A percentile compares a stretch with the other conserved stretches of the same genome.
Conservation (phyloP, 2,888 invertebrate species). For the Ptychoptera contaminata region DNA sequence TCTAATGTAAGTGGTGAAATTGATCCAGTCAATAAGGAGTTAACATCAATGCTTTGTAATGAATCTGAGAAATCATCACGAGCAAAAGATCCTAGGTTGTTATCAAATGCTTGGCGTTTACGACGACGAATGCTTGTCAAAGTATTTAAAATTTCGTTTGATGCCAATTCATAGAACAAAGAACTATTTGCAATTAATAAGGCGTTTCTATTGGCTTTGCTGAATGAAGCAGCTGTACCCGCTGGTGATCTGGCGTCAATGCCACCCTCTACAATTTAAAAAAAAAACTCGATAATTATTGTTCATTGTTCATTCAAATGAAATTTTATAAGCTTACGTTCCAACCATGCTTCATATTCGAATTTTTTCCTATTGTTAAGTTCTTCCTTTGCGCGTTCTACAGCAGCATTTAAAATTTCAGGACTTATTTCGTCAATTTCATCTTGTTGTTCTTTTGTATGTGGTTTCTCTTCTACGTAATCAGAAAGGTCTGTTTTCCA, state of each 20-base stretch:
- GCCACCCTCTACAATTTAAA: slow-evolving; percentile 43
- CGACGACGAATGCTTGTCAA: slow-evolving; percentile 36
- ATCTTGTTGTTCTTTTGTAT: slow-evolving; percentile 19
- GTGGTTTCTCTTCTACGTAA: slow-evolving; percentile 33
- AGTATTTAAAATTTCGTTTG: slow-evolving; percentile 67
- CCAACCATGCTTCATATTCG: slow-evolving; percentile 67
- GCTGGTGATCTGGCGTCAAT: slow-evolving; percentile 75
- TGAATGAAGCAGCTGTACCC: slow-evolving; percentile 79
- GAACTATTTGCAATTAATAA: slow-evolving; percentile 73
- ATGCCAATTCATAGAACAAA: slow-evolving; percentile 69
- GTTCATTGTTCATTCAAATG: no score
- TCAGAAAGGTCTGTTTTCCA: slow-evolving; percentile 44
- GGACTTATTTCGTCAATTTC: slow-evolving; percentile 53
- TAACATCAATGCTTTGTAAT: slow-evolving; percentile 63
- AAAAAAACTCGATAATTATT: no score
- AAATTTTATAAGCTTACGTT: slow-evolving; percentile 38
- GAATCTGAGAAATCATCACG: slow-evolving; percentile 58
- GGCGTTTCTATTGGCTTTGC: slow-evolving; percentile 75
- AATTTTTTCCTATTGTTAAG: slow-evolving; percentile 57
- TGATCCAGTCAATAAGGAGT: slow-evolving; percentile 46
- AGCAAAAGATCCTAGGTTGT: slow-evolving; percentile 34
- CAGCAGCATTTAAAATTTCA: slow-evolving; percentile 54
- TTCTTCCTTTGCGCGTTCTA: slow-evolving; percentile 64
- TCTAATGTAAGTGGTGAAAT: slow-evolving; percentile 41
- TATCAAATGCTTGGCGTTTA: slow-evolving; percentile 59